Percentiles rank a stretch among this genome's conserved stretches.
These are phyloP conservation scores for Gyps fulvus DNA, from an alignment of 2,113 vertebrate genomes.

Conservation along the genomic window DNA sequence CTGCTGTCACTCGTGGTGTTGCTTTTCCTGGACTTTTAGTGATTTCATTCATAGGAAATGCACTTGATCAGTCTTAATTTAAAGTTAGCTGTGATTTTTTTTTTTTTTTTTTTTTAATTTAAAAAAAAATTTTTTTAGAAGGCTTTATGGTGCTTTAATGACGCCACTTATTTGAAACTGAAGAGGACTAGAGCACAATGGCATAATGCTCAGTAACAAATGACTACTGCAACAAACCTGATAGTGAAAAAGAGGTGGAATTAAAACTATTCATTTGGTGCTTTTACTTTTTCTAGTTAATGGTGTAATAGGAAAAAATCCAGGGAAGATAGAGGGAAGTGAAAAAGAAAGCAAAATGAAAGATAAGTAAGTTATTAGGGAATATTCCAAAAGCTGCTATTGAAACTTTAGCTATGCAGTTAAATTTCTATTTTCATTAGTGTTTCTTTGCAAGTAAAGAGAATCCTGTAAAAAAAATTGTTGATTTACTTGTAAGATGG, in stretches of 20 bases:
- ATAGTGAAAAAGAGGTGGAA: not conserved
- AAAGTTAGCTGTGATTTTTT: not conserved
- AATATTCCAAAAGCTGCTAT: not conserved
- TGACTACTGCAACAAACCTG: not conserved
- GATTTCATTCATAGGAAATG: not conserved
- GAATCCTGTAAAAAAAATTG: not conserved
- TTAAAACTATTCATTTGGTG: not conserved
- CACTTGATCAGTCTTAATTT: not conserved
- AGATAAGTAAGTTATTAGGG: not conserved
- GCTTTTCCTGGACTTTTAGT: not conserved
- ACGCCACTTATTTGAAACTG: not conserved
- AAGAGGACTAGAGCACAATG: not conserved
- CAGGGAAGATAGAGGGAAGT: not conserved
- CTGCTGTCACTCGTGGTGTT: not conserved
- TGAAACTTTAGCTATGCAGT: not conserved
- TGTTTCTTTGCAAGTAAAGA: conserved; percentile 1
- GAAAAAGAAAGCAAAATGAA: not conserved
- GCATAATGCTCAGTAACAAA: not conserved
- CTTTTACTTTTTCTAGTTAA: not conserved
- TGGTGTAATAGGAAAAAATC: not conserved
- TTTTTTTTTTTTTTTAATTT: too few species aligned
- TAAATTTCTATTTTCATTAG: not conserved
- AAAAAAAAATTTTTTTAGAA: not conserved
- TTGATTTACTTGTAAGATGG: conserved; percentile 37
- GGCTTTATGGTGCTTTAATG: not conserved